These are phyloP conservation scores for Scolopax mira DNA, from an alignment of 2,113 vertebrate genomes.

Conservation along the genomic window DNA sequence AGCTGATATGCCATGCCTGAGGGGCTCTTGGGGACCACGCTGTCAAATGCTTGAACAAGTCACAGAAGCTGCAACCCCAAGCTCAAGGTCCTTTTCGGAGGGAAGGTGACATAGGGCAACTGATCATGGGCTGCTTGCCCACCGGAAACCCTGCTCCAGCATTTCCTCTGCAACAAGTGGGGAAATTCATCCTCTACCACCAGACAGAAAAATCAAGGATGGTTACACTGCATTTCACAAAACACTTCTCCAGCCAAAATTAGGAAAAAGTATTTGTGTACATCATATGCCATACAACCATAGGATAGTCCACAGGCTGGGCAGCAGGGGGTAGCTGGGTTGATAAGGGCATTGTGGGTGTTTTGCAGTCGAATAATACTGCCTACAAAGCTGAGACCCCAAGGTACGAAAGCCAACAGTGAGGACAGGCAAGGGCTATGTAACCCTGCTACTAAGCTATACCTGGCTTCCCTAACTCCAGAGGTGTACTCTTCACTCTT, in stretches of 20 bases:
- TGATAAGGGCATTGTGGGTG: not conserved
- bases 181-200: not conserved
- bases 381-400: not conserved
- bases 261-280: not conserved
- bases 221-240: not conserved
- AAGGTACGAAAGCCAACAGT: not conserved
- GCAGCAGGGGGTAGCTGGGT: not conserved
- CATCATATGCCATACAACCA: rapidly evolving
- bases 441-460: not conserved
- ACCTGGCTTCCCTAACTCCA: not conserved
- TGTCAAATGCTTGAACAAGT: not conserved
- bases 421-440: not conserved
- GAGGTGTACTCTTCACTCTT: not conserved
- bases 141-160: not conserved
- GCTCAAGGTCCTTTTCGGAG: not conserved
- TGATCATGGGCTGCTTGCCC: not conserved
- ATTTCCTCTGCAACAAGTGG: not conserved
- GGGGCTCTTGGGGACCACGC: rapidly evolving
- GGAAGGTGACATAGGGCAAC: not conserved
- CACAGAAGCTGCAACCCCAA: not conserved
- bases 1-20: not conserved
- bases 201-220: not conserved
- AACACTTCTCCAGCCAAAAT: not conserved
- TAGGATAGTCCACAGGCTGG: not conserved
- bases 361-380: not conserved